A percentile compares a stretch with the other conserved stretches of the same genome.
These are phyloP conservation scores for Pituophis catenifer DNA, from an alignment of 2,113 vertebrate species.

Conservation along the genomic window DNA sequence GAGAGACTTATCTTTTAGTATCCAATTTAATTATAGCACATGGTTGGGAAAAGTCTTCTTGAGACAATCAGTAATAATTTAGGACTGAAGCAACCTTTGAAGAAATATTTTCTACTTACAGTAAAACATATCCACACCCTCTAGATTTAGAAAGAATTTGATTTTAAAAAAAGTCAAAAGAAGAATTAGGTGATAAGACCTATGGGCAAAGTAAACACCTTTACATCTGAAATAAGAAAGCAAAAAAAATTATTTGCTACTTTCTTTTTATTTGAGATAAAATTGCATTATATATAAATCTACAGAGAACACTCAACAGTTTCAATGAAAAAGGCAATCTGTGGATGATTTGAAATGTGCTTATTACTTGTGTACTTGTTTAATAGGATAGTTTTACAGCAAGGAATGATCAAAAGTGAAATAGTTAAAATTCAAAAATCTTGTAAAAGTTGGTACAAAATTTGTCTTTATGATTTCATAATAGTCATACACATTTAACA, in stretches of 20 bases:
- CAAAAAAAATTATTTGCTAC: not conserved
- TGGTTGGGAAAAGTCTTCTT: not conserved
- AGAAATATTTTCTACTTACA: not conserved
- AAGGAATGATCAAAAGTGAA: not conserved
- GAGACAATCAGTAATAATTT: not conserved
- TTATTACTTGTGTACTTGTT: not conserved
- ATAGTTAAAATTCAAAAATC: not conserved
- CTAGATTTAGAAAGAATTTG: not conserved
- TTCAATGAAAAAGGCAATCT: not conserved
- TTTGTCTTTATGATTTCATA: not conserved
- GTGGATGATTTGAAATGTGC: not conserved
- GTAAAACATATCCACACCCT: not conserved
- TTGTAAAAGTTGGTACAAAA: not conserved
- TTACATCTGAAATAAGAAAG: not conserved
- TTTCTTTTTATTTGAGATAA: not conserved
- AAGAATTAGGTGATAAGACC: not conserved
- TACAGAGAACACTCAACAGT: not conserved
- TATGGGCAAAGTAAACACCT: not conserved
- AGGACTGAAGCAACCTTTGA: not conserved
- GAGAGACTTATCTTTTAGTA: not conserved
- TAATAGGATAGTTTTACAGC: not conserved
- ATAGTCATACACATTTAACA: not conserved
- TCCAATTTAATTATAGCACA: not conserved
- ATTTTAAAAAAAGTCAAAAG: not conserved
- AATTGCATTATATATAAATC: not conserved